Evolutionary conservation across 2,888 invertebrate genomes (phyloP).

Genomic region (Eremobia ochroleuca): DNA sequence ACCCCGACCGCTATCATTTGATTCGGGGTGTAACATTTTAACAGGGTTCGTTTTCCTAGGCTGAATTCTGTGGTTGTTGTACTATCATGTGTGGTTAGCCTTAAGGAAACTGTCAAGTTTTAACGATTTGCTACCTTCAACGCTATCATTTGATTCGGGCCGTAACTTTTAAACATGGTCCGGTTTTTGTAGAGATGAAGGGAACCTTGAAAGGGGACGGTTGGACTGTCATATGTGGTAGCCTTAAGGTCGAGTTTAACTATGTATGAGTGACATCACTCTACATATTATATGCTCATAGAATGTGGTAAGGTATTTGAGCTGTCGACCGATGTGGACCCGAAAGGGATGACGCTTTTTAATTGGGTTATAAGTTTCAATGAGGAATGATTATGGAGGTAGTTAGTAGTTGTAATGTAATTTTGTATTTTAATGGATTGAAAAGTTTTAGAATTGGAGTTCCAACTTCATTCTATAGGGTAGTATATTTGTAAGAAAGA

Average conservation of each 20-base stretch:
- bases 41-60: not conserved
- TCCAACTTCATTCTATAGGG: not conserved
- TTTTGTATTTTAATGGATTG: slow-evolving; percentile 32
- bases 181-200: not conserved
- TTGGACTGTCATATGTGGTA: not conserved
- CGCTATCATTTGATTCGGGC: too few species aligned
- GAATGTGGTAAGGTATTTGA: slow-evolving; percentile 28
- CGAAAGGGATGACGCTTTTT: slow-evolving; percentile 19
- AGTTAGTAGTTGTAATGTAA: slow-evolving; percentile 9
- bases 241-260: not conserved
- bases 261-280: slow-evolving; percentile 21
- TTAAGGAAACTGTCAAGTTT: not conserved
- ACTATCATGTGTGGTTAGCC: too few species aligned
- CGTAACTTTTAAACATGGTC: not conserved
- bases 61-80: too few species aligned
- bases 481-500: not conserved
- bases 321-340: slow-evolving; percentile 19
- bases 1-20: not conserved
- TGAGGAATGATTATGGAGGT: slow-evolving; percentile 37
- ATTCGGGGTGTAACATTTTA: not conserved
- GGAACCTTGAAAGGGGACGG: not conserved
- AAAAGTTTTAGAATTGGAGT: slow-evolving; percentile 14
- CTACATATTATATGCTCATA: not conserved
- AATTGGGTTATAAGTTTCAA: slow-evolving; percentile 49
- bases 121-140: not conserved